These are phyloP conservation scores for Pristionchus fissidentatus DNA, from an alignment of 2,888 invertebrate species.

Conservation along the genomic window DNA sequence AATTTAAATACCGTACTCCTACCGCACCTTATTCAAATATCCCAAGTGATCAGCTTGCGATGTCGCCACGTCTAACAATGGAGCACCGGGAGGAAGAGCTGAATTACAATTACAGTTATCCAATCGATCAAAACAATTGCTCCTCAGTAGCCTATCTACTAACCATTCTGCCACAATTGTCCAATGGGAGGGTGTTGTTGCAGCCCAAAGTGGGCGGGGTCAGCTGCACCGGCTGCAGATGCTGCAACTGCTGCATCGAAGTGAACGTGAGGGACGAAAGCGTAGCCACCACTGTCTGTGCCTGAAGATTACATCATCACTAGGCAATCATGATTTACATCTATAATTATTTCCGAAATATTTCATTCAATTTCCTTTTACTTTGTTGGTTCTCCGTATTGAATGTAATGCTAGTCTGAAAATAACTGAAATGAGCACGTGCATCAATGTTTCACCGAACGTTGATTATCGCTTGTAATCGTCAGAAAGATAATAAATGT, in stretches of 20 bases:
- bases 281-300: constrained; percentile 5
- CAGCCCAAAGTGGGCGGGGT: constrained; percentile 31
- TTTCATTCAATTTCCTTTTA: not conserved
- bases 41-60: not conserved
- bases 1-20: not conserved
- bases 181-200: not conserved
- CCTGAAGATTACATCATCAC: too few species aligned
- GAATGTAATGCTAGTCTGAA: too few species aligned
- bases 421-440: too few species aligned
- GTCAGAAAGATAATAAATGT: too few species aligned
- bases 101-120: not conserved
- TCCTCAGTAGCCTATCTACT: not conserved
- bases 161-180: constrained; percentile 21
- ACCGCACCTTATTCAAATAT: constrained; percentile 13
- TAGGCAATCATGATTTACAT: too few species aligned
- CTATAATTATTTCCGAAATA: too few species aligned
- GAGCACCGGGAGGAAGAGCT: not conserved
- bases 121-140: not conserved
- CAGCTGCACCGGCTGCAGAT: not conserved
- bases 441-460: too few species aligned
- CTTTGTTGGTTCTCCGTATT: too few species aligned
- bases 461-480: too few species aligned
- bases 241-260: constrained; percentile 2
- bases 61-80: not conserved
- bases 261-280: constrained; percentile 22